Percentiles rank a stretch among this genome's conserved stretches.
These are phyloP conservation scores for Thyatira batis DNA, from an alignment of 2,888 invertebrate species.

Conservation along the genomic window DNA sequence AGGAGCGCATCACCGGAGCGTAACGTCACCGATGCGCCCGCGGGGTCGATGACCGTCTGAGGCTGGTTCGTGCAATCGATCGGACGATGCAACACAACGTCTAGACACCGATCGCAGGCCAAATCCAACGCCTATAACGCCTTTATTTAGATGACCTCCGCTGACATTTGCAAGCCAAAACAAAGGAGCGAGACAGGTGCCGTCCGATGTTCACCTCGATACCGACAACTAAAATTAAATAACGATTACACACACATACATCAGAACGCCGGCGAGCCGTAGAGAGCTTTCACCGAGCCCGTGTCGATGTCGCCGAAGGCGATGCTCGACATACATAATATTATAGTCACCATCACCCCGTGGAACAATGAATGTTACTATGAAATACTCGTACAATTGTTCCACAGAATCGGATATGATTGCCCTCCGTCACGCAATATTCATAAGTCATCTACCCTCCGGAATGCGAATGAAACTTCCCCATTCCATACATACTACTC, in stretches of 20 bases:
- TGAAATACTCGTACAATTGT: too few relatives aligned
- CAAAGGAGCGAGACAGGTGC: constrained; percentile 79
- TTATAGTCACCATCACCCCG: constrained; percentile 15
- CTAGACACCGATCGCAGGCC: constrained; percentile 77
- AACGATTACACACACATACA: constrained; percentile 55
- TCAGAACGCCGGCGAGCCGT: constrained; percentile 37
- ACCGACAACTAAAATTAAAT: constrained; percentile 71
- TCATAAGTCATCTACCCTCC: constrained; percentile 39
- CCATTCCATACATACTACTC: not conserved
- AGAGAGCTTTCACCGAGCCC: constrained; percentile 71
- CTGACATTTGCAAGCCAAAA: constrained; percentile 79
- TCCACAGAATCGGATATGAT: constrained; percentile 34
- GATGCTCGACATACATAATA: constrained; percentile 52
- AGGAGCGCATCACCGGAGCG: constrained; percentile 79
- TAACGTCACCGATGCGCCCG: constrained; percentile 81
- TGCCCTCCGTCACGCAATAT: constrained; percentile 56
- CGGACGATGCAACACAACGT: constrained; percentile 78
- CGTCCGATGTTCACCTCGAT: constrained; percentile 59
- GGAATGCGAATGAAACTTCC: constrained; percentile 1
- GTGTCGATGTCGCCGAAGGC: constrained; percentile 46
- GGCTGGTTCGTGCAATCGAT: constrained; percentile 79
- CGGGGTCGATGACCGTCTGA: constrained; percentile 80
- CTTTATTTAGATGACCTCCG: constrained; percentile 81
- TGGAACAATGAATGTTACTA: too few relatives aligned
- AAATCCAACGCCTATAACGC: constrained; percentile 69